Percentiles rank a stretch among this genome's conserved stretches.
phyloP scores from a whole-genome alignment of 2,888 invertebrate species.

The Asteroscopus sphinx region DNA sequence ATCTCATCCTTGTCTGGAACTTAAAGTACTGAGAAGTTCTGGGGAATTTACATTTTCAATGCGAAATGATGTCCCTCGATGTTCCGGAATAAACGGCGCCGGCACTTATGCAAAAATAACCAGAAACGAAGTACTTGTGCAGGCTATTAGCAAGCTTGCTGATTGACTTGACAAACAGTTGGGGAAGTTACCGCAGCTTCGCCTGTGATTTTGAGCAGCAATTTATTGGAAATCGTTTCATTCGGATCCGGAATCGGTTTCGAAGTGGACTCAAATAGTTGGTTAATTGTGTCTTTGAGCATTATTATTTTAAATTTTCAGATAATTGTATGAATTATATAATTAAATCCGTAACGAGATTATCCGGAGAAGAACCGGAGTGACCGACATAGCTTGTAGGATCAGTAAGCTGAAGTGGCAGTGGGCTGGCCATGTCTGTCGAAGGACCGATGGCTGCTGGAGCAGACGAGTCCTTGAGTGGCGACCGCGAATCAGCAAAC shows the following conservation, averaged over 20 bases:
- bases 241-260: not conserved
- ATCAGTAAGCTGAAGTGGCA: too few relatives aligned
- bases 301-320: too few relatives aligned
- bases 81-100: conserved; percentile 60
- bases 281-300: not conserved
- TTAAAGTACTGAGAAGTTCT: conserved; percentile 63
- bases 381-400: too few relatives aligned
- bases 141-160: conserved; percentile 47
- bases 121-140: conserved; percentile 57
- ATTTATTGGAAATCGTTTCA: conserved; percentile 41
- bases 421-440: too few relatives aligned
- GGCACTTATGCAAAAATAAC: conserved; percentile 71
- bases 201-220: conserved; percentile 15
- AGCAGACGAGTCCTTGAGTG: too few relatives aligned
- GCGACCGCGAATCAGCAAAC: too few relatives aligned
- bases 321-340: too few relatives aligned
- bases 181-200: conserved; percentile 26
- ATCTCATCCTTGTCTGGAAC: conserved; percentile 46
- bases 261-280: not conserved
- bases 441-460: too few relatives aligned
- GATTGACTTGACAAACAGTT: conserved; percentile 64
- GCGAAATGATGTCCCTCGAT: conserved; percentile 69
- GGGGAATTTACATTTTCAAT: conserved; percentile 72
- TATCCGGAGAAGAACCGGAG: too few relatives aligned
- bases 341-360: too few relatives aligned